phyloP scores from a whole-genome alignment of 2,888 invertebrate species.

The Dioctria linearis region DNA sequence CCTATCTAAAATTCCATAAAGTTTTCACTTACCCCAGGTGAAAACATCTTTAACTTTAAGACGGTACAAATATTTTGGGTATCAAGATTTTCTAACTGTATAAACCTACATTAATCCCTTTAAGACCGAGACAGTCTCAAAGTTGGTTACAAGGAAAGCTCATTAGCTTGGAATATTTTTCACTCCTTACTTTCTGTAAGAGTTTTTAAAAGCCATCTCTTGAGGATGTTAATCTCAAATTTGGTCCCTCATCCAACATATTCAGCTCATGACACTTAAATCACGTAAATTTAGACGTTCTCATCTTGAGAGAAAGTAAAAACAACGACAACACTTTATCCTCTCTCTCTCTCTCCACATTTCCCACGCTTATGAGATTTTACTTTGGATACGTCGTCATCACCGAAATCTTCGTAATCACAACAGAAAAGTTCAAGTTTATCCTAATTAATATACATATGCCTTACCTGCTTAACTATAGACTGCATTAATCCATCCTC shows the following conservation, averaged over 20 bases:
- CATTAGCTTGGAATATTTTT: background rate
- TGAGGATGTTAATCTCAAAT: background rate
- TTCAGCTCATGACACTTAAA: background rate
- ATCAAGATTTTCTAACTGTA: constrained; percentile 8
- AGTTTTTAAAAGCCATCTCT: background rate
- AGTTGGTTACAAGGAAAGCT: background rate
- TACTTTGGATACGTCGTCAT: background rate
- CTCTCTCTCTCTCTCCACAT: background rate
- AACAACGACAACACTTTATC: background rate
- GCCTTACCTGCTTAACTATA: background rate
- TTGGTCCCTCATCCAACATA: background rate
- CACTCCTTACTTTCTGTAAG: background rate
- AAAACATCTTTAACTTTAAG: background rate
- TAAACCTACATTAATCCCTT: constrained; percentile 25
- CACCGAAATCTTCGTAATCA: no score
- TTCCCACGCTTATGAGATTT: background rate
- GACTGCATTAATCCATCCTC: background rate
- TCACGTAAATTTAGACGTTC: background rate
- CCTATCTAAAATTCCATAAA: background rate
- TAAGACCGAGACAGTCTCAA: constrained; percentile 1
- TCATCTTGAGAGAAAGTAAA: background rate
- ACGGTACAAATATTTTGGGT: background rate
- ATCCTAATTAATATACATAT: constrained; percentile 9
- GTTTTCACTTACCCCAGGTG: background rate
- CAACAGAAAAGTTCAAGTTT: background rate